Evolutionary conservation across 2,113 vertebrate species (phyloP).

Genomic region (Corvus hawaiiensis): DNA sequence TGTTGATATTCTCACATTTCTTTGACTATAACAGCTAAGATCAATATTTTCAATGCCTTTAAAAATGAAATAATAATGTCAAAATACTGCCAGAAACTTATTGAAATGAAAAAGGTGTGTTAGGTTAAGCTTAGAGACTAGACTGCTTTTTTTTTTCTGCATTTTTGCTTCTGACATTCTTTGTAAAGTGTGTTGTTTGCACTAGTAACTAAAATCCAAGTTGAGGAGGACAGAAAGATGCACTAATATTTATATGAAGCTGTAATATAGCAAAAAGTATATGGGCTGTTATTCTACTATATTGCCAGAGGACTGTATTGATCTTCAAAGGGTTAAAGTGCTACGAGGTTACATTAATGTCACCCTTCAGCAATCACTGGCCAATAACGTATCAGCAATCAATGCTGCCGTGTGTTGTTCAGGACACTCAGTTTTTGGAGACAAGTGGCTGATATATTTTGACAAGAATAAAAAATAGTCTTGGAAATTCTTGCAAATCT

Average conservation of each 20-base stretch:
- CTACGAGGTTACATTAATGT: slow-evolving; percentile 48
- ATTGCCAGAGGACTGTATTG: slow-evolving; percentile 8
- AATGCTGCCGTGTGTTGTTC: slow-evolving; percentile 41
- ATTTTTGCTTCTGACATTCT: background rate
- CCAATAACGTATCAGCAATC: slow-evolving; percentile 63
- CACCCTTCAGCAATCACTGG: slow-evolving; percentile 50
- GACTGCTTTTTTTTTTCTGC: background rate
- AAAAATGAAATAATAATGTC: background rate
- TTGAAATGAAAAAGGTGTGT: background rate
- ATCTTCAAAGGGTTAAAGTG: slow-evolving; percentile 64
- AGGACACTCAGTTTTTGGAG: slow-evolving; percentile 43
- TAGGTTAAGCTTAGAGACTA: background rate
- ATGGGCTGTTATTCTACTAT: background rate
- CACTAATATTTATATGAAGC: background rate
- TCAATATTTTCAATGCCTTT: background rate
- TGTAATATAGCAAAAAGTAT: background rate
- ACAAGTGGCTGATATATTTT: slow-evolving; percentile 45
- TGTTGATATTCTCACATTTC: background rate
- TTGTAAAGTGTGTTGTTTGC: background rate
- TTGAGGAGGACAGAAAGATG: background rate
- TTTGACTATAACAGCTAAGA: background rate
- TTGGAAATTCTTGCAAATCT: slow-evolving; percentile 40
- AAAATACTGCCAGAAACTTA: background rate
- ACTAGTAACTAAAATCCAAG: background rate
- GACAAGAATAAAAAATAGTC: slow-evolving; percentile 29